Evolutionary conservation across 2,888 invertebrate species (phyloP), one percentile per base, ranked within the genome.

Genomic region (Rhamnusium bicolor): DNA sequence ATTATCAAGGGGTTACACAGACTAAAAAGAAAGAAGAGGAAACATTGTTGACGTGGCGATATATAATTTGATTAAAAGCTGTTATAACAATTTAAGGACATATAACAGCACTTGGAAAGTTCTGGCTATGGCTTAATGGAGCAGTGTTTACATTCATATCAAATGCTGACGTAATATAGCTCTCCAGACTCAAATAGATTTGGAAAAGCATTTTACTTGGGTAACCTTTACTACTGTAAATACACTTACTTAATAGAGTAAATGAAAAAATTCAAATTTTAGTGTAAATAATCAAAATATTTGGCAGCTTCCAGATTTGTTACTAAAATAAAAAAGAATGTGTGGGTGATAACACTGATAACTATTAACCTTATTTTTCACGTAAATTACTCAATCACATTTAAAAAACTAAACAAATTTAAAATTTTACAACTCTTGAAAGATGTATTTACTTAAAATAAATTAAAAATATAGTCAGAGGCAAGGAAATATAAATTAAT

Each of bases 131-230:
- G 79, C 83, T 82, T 83, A 84, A 84, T 84, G 82, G 82, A 83
- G 77, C 81, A 81, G 77, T 84, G 84, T 85, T 85, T 85, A 82
- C 84, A 82, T 82, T 85, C 83, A 83, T 84, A 84, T 84, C 84
- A 82, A 83, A 82, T 80, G 78, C 81, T 81, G 83, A 81, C 77
- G 80, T 79, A 78, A 77, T 78, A 72, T 69, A 69, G 51, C 65
- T 69, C 69, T 68, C 71, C 69, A 74, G 71, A 75, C 78, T 78
- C 77, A 72, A 78, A 79, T 69, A 74, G 77, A 78, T 76, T 72
- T 72, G 70, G 74, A 70, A 75, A 80, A 77, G 76, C 79, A 78
- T 80, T 79, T 80, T 79, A 77, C 73, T 79, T 70, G 76, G 76
- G 77, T 75, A 80, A 80, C 80, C 76, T 78, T 66, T 75, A 72